Evolutionary conservation across 2,888 invertebrate species (phyloP), one percentile per base, ranked within the genome.

Genomic region (Alviniconcha strummeri): DNA sequence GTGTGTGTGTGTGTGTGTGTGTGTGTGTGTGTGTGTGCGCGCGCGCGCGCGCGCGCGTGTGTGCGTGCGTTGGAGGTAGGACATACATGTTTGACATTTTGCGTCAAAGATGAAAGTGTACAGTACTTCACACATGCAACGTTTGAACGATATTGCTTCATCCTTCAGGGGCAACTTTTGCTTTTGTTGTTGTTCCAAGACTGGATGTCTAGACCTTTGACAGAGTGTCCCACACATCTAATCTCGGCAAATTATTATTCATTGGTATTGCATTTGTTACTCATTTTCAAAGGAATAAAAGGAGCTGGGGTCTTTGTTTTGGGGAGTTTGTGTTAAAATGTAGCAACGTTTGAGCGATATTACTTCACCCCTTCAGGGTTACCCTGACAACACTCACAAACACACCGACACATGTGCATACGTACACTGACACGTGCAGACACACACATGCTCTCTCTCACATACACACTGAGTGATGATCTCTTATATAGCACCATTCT

Each of bases 1-100:
- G 71, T 52, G 80, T 52, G 71, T 52, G 71, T 69, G 80, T 69
- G 69, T 11, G 80, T 57, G 80, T 69, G 80, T 69, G 80, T 72
- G 72, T 72, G 72, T 72, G 72, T 19, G 8, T 8, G 0, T 69
- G 80, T 55, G 69, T 67, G 54, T 69, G 80, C 17, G 69, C 15
- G 71, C 17, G 80, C 15, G 71, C 15, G 71, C 52, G 80, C 52
- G 69, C 15, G 80, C 19, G 80, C 52, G 80, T 69, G 80, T 72
- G 72, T 72, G 72, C 36, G 72, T 19, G 8, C 1, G 0, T 69
- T 8, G 72, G 17, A 36, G 36, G 72, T 36, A 75, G 17, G n/a
- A n/a, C n/a, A n/a, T n/a, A n/a, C n/a, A 5, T 15, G 75, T 69
- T 6, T 69, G 17, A 1, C 36, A 55, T 0, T 36, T 36, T 36